Percentiles rank a stretch among this genome's conserved stretches.
These are phyloP conservation scores for Cirrhinus mrigala DNA, from an alignment of 2,797 vertebrate species.

Conservation along the genomic window DNA sequence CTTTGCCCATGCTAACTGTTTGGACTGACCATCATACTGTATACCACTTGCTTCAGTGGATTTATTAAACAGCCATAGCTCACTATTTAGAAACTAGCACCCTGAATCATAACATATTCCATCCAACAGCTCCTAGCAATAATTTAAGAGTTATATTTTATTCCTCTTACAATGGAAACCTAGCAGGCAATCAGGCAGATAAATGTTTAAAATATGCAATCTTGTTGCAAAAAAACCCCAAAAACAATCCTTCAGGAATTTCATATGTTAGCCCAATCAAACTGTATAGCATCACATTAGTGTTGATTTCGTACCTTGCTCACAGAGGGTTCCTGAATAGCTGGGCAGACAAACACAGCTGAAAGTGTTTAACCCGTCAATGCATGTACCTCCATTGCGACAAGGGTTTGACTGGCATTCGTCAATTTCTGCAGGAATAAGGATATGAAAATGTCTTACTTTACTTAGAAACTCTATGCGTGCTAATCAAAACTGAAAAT, in stretches of 20 bases:
- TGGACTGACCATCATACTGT: slow-evolving; percentile 3
- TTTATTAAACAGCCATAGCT: slow-evolving; percentile 19
- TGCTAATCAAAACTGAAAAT: neutral
- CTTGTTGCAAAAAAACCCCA: neutral
- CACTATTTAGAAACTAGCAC: slow-evolving; percentile 21
- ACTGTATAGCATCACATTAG: slow-evolving; percentile 7
- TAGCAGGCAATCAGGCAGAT: neutral
- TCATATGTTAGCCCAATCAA: neutral
- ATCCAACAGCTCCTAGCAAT: neutral
- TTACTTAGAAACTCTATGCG: neutral
- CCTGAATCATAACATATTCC: slow-evolving; percentile 1
- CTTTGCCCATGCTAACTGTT: slow-evolving; percentile 12
- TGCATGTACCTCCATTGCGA: slow-evolving; percentile 90
- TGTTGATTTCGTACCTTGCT: slow-evolving; percentile 48
- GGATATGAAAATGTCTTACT: slow-evolving; percentile 1
- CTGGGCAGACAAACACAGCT: slow-evolving; percentile 93
- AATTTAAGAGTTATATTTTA: neutral
- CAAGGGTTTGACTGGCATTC: slow-evolving; percentile 95
- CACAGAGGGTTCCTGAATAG: slow-evolving; percentile 85
- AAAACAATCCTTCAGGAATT: neutral
- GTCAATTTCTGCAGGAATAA: slow-evolving; percentile 83
- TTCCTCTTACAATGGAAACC: neutral
- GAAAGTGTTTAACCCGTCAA: slow-evolving; percentile 87
- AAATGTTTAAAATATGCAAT: neutral
- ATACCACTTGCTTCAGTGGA: slow-evolving; percentile 12